Evolutionary conservation across 2,797 vertebrate species (phyloP).

Genomic region (Urophycis tenuis): DNA sequence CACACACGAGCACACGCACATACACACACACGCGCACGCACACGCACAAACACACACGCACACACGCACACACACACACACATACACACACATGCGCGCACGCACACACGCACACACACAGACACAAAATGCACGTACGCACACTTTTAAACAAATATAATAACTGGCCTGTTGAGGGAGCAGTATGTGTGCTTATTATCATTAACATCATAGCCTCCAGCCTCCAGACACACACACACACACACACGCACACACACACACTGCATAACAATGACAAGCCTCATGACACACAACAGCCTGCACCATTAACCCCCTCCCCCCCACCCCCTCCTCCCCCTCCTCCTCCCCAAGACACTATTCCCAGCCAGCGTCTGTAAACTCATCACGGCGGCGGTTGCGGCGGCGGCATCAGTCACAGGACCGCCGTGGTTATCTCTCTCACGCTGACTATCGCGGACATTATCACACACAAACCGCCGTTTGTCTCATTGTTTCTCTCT

Average conservation of each 20-base stretch:
- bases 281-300: conserved; percentile 37
- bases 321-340: conserved; percentile 31
- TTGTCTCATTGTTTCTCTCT: conserved; percentile 48
- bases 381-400: conserved; percentile 22
- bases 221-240: not conserved
- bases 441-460: conserved; percentile 39
- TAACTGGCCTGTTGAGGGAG: not conserved
- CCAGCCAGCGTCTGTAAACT: conserved; percentile 30
- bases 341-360: conserved; percentile 29
- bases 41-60: not conserved
- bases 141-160: not conserved
- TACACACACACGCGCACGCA: too few relatives aligned
- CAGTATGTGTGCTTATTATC: not conserved
- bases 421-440: conserved; percentile 40
- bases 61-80: not conserved
- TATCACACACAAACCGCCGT: conserved; percentile 45
- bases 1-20: not conserved
- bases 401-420: conserved; percentile 53
- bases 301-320: too few relatives aligned
- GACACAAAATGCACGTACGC: not conserved
- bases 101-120: not conserved
- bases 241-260: not conserved
- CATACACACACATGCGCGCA: not conserved
- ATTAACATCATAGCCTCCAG: not conserved
- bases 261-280: conserved; percentile 24